Evolutionary conservation across 1,140 invertebrate species (phyloP), one percentile per base, ranked within the genome.

Genomic region (Dryas iulia): DNA sequence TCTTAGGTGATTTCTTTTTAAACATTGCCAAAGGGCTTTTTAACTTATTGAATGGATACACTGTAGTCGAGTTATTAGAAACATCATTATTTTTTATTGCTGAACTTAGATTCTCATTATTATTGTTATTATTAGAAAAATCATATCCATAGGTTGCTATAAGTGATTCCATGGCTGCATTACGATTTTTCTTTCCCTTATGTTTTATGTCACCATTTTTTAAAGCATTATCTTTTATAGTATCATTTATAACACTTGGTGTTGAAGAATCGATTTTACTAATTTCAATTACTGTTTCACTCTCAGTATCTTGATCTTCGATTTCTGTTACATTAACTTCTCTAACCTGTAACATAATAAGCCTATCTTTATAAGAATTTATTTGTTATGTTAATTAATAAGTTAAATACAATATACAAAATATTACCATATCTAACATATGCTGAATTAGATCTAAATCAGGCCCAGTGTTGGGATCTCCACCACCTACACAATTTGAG

Each of bases 401-500:
- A n/a, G n/a, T n/a, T n/a, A n/a, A n/a, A n/a, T n/a, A n/a, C n/a
- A n/a, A n/a, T n/a, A n/a, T n/a, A n/a, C n/a, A n/a, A n/a, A n/a
- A n/a, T n/a, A n/a, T 66, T 73, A 79, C 83, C 76, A 69, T 60
- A 56, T 80, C 56, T 11, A 86, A 23, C 80, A 86, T 79, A 10
- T 82, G 24, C 28, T 72, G 58, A 59, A 86, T 86, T 3, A 79
- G 56, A n/a, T 31, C n/a, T n/a, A 82, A 58, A 65, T 86, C 82
- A 7, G 83, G 83, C 24, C 66, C 66, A 1, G 59, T n/a, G 21
- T 47, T 62, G 18, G 59, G 66, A 12, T 82, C 80, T 10, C 60
- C 66, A 53, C 59, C 70, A 5, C 56, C 77, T 58, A 58, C 56
- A 54, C 33, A 78, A 4, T 74, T 62, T n/a, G 14, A 23, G 30